Base-by-base conservation (phyloP, 1,140 invertebrate species). In the Atta colombica region DNA sequence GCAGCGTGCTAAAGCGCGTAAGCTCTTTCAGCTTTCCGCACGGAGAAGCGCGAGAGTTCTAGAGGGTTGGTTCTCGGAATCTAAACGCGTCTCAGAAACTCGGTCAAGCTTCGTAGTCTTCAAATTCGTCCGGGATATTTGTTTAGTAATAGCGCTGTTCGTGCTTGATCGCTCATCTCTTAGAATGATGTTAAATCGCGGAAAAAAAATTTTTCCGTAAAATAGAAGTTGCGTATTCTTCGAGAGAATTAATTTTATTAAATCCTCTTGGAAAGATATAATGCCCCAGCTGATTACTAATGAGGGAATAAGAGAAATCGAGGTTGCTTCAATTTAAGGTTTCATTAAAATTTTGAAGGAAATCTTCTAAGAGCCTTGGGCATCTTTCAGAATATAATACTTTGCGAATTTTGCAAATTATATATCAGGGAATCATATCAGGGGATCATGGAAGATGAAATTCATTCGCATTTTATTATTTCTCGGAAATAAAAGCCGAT, bases 1-100 rank as follows among this genome's bases (percentile, higher is more conserved):
- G 14, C 69, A 31, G 14, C 39, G 71, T 63, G 53, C 55, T 84
- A 84, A 84, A 75, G 80, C 80, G 80, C 80, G 68, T 84, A 84
- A 84, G 80, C 80, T 84, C 55, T 35, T 53, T 74, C 25, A 74
- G 80, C 80, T 60, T 74, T 61, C 68, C 68, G 28, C 80, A 74
- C 68, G 68, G 39, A 82, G 55, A 35, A 49, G 8, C 28, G 39
- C 28, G 39, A 61, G 58, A 63, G 1, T 75, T 12, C 35, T 14
- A 39, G 10, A 14, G n/a, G 39, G 7, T 49, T 31, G 55, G 25
- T 75, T 84, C 80, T 18, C 8, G n/a, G 69, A 84, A 75, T 84
- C 28, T 74, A 63, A 58, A 35, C 55, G 14, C 18, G 53, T 2
- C 21, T 3, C 12, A 55, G 31, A 75, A 84, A 84, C 80, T 84